These are phyloP conservation scores for Peromyscus melanophrys DNA, from an alignment of 2,797 vertebrate genomes.

Conservation along the genomic window DNA sequence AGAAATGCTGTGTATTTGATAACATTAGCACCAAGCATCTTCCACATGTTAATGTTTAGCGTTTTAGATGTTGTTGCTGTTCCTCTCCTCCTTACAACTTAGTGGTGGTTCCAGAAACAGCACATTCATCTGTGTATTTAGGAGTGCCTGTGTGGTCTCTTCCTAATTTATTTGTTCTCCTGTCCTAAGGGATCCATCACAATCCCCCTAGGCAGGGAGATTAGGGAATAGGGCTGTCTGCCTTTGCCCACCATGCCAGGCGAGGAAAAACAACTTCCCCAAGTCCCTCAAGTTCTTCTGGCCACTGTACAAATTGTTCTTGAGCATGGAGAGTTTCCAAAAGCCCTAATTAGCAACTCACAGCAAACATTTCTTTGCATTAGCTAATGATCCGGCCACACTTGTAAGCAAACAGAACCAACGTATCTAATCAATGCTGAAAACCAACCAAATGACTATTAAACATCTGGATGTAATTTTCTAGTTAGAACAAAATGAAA, in stretches of 20 bases:
- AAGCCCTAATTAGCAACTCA: constrained; percentile 92
- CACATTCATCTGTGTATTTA: constrained; percentile 50
- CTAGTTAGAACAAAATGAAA: constrained; percentile 93
- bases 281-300: constrained; percentile 90
- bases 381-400: constrained; percentile 94
- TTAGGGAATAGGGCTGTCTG: constrained; percentile 86
- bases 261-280: constrained; percentile 89
- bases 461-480: constrained; percentile 97
- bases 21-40: constrained; percentile 89
- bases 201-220: constrained; percentile 90
- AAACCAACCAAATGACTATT: constrained; percentile 92
- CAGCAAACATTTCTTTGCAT: constrained; percentile 94
- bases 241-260: constrained; percentile 88
- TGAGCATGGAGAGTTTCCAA: constrained; percentile 90
- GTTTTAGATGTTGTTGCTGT: constrained; percentile 68
- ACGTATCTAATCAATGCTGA: constrained; percentile 93
- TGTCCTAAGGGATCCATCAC: constrained; percentile 87
- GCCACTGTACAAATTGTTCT: constrained; percentile 91
- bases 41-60: constrained; percentile 83
- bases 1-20: constrained; percentile 89
- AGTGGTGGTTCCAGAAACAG: constrained; percentile 81
- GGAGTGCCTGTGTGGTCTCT: constrained; percentile 88
- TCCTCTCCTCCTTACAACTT: constrained; percentile 44
- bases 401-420: constrained; percentile 94
- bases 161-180: constrained; percentile 91